These are phyloP conservation scores for Helobdella robusta DNA, from an alignment of 2,888 invertebrate species.

Conservation along the genomic window DNA sequence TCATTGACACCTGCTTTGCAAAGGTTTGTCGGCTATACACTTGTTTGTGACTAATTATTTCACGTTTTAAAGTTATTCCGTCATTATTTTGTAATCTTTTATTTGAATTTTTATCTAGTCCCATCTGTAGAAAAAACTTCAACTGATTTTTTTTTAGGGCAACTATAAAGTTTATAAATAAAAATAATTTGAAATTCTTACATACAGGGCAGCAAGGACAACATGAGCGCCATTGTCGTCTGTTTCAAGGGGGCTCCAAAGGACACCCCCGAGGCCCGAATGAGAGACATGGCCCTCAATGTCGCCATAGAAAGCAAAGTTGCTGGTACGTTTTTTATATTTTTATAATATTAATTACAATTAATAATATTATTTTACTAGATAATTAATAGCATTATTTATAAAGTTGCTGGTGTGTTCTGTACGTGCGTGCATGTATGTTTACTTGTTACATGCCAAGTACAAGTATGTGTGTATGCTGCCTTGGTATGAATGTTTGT, in stretches of 20 bases:
- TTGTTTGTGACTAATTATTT: not conserved
- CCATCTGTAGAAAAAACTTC: no score
- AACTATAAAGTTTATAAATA: not conserved
- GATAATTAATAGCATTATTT: no score
- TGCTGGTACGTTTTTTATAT: constrained; percentile 32
- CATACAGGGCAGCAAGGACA: constrained; percentile 89
- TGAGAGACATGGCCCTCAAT: constrained; percentile 58
- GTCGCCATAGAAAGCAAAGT: constrained; percentile 32
- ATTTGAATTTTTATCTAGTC: not conserved
- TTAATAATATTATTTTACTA: no score
- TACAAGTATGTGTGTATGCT: no score
- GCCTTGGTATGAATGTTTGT: no score
- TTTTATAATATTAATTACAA: no score
- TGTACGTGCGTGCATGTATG: no score
- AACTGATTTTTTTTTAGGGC: no score
- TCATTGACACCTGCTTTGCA: constrained; percentile 93
- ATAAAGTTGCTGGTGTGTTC: no score
- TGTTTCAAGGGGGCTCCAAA: constrained; percentile 86
- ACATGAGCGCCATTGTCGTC: constrained; percentile 97
- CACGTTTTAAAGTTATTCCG: not conserved
- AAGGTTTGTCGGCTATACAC: no score
- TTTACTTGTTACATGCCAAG: no score
- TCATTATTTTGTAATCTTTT: not conserved
- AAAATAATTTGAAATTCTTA: not conserved
- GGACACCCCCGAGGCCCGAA: constrained; percentile 72